Conservation (phyloP, 2,888 invertebrate genomes). For the Ceriagrion tenellum region DNA sequence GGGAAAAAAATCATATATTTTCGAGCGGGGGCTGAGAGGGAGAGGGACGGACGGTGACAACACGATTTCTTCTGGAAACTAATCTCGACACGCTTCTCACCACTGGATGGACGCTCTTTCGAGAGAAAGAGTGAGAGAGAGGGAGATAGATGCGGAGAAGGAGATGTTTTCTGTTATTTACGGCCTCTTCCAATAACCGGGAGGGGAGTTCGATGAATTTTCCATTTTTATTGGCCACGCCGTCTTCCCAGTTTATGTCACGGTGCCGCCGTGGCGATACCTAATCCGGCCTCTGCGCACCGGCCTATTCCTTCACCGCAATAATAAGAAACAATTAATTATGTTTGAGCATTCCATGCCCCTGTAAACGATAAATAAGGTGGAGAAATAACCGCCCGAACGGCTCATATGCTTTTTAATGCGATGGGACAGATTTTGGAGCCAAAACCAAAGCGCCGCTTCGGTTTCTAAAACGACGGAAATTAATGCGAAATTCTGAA, state of each 20-base stretch:
- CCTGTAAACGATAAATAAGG: background rate
- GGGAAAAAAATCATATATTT: background rate
- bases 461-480: too few relatives aligned
- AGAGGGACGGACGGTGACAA: background rate
- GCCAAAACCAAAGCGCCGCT: too few relatives aligned
- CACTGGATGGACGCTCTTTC: background rate
- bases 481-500: too few relatives aligned
- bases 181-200: background rate
- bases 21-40: background rate
- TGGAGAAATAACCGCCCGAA: background rate
- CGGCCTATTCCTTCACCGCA: too few relatives aligned
- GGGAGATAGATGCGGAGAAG: background rate
- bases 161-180: background rate
- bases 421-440: too few relatives aligned
- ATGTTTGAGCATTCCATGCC: too few relatives aligned
- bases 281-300: too few relatives aligned
- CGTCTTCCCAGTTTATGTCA: background rate
- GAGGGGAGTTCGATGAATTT: background rate
- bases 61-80: slow-evolving; percentile 11
- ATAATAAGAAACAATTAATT: too few relatives aligned
- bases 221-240: background rate
- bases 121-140: background rate
- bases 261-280: background rate
- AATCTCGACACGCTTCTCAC: background rate
- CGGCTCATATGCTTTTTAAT: background rate